These are phyloP conservation scores for Apostichopus californicus DNA, from an alignment of 35 echinoderm and acorn worm genomes.

Conservation along the genomic window DNA sequence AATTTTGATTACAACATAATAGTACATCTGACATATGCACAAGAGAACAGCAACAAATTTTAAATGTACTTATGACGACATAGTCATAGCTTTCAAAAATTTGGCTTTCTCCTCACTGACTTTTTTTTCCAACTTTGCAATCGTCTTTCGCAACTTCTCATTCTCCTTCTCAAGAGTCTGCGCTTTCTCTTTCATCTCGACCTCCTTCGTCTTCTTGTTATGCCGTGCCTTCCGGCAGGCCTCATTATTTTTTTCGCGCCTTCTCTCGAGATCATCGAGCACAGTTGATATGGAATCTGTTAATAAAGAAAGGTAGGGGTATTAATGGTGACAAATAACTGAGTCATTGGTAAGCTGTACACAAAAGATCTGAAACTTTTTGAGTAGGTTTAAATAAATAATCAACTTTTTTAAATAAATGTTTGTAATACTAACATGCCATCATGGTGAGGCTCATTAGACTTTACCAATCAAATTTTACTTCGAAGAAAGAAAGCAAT, in stretches of 20 bases:
- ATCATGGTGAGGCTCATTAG: background rate
- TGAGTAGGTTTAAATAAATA: too few relatives aligned
- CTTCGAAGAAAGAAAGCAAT: background rate
- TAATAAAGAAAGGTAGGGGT: too few relatives aligned
- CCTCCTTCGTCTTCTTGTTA: conserved; percentile 21
- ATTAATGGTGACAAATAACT: too few relatives aligned
- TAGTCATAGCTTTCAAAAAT: conserved; percentile 46
- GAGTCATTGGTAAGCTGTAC: too few relatives aligned
- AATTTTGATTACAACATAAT: too few relatives aligned
- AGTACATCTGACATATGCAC: background rate
- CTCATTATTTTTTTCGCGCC: conserved; percentile 50
- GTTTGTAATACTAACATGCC: too few relatives aligned
- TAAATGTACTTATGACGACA: background rate
- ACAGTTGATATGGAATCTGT: conserved; percentile 46
- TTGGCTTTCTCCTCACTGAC: conserved; percentile 35
- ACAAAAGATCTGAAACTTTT: too few relatives aligned
- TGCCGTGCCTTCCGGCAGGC: conserved; percentile 48
- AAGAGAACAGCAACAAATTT: background rate
- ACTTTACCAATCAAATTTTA: background rate
- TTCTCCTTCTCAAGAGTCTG: conserved; percentile 34
- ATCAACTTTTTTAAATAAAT: too few relatives aligned
- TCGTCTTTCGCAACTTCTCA: conserved; percentile 26
- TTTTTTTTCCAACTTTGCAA: conserved; percentile 31
- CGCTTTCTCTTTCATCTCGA: conserved; percentile 26
- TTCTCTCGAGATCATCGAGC: conserved; percentile 17